Evolutionary conservation across 2,797 vertebrate genomes (phyloP), one percentile per base, ranked within the genome.

Genomic region (Phylloscopus collybita): DNA sequence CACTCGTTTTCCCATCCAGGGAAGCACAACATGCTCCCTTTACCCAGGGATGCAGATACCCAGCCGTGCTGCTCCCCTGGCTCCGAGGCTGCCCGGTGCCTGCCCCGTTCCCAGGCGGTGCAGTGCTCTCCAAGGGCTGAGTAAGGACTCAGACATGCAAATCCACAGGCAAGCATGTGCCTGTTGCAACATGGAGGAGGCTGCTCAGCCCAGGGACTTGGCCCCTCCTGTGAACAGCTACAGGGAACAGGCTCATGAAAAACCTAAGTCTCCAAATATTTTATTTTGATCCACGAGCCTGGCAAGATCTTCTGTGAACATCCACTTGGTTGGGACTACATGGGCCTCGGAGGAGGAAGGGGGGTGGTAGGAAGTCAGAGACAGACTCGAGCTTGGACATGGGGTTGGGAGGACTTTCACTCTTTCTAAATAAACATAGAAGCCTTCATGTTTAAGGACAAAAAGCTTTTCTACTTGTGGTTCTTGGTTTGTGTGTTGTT

Each of bases 201-300:
- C 57, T 89, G 80, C 25, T 84, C 8, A 4, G 91, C 34, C 2
- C 62, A 10, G 85, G 79, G 75, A 78, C 87, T 80, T 80, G 88
- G 86, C 90, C 92, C 67, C 71, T 92, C 53, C 64, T 5, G 40
- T 19, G 50, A 92, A 59, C 42, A 79, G 67, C 13, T 3, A 50
- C 89, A 90, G 89, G 78, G 87, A 95, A 90, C 36, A 10, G 7
- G 42, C 61, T 91, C 73, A 88, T 80, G 84, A 86, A 93, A 94
- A 96, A 93, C 71, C 81, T 90, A 88, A 83, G 75, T 82, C 75
- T 95, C 75, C 79, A 97, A 96, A 51, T 92, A 96, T 96, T 95
- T 95, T 67, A 83, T 94, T 93, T 95, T 92, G 89, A 69, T 91
- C 79, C 81, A 65, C 2, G 3, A 87, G 88, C 88, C 94, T 96